These are phyloP conservation scores for Sylvilagus bachmani DNA, from an alignment of 2,113 vertebrate genomes.

Conservation along the genomic window DNA sequence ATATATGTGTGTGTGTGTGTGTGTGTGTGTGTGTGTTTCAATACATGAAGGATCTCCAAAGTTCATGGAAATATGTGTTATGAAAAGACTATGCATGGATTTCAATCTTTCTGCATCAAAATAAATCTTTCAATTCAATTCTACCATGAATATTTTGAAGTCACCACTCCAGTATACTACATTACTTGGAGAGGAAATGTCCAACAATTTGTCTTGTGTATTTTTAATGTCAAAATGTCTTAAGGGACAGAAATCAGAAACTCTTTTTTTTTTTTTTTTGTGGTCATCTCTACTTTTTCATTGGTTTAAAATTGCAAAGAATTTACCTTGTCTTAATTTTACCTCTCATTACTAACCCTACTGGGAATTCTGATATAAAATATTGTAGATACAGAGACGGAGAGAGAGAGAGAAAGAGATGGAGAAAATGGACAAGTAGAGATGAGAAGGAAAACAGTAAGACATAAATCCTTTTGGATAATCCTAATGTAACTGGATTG, in stretches of 20 bases:
- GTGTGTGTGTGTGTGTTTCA: too few relatives aligned
- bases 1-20: too few relatives aligned
- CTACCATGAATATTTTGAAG: too few relatives aligned
- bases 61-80: too few relatives aligned
- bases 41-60: too few relatives aligned
- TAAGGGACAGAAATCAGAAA: not conserved
- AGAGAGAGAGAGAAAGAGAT: not conserved
- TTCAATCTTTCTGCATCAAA: too few relatives aligned
- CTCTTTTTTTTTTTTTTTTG: not conserved
- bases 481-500: not conserved
- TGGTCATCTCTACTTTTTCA: not conserved
- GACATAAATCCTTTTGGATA: not conserved
- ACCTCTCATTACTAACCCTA: not conserved
- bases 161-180: not conserved
- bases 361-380: slow-evolving; percentile 7
- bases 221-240: slow-evolving; percentile 6
- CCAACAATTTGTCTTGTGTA: not conserved
- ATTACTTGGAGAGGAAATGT: not conserved
- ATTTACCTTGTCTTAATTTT: not conserved
- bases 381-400: not conserved
- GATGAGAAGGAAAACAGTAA: not conserved
- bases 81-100: too few relatives aligned
- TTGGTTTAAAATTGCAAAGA: not conserved
- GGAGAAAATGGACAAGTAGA: not conserved
- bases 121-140: too few relatives aligned